Evolutionary conservation across 53 echinoderm and acorn worm genomes (phyloP).

Genomic region (Temnopleurus reevesii): DNA sequence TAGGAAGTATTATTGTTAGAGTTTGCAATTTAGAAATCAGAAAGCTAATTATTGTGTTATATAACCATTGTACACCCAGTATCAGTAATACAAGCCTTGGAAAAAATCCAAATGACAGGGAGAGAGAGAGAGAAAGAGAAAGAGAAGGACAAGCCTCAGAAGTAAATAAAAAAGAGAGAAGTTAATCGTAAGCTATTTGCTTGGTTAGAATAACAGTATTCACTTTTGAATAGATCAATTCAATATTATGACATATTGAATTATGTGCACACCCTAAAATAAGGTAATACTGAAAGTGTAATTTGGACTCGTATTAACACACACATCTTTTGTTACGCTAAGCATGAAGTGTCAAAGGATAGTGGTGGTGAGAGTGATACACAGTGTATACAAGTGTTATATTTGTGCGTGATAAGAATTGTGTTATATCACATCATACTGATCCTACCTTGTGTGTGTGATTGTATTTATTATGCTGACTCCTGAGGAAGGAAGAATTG

Average conservation of each 20-base stretch:
- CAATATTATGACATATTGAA: too few species aligned
- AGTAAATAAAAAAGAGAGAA: too few species aligned
- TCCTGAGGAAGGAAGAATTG: neutral
- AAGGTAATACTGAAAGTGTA: too few species aligned
- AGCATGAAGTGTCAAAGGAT: neutral
- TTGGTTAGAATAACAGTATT: too few species aligned
- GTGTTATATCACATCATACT: neutral
- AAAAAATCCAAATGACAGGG: neutral
- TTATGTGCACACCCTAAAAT: too few species aligned
- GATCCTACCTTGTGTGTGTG: neutral
- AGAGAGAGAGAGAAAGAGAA: too few species aligned
- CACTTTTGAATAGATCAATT: too few species aligned
- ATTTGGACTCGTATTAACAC: too few species aligned
- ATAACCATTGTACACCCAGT: neutral
- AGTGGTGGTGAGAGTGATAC: neutral
- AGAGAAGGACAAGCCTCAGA: too few species aligned
- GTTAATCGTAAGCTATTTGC: too few species aligned
- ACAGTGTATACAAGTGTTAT: neutral
- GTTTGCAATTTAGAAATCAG: neutral
- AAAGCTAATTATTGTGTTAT: neutral
- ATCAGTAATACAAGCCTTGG: neutral
- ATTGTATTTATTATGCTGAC: conserved; percentile 24
- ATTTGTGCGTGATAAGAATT: neutral
- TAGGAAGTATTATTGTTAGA: neutral
- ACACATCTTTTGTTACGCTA: too few species aligned